Evolutionary conservation across 2,113 vertebrate genomes (phyloP).

Genomic region (Telmatochromis sp.): DNA sequence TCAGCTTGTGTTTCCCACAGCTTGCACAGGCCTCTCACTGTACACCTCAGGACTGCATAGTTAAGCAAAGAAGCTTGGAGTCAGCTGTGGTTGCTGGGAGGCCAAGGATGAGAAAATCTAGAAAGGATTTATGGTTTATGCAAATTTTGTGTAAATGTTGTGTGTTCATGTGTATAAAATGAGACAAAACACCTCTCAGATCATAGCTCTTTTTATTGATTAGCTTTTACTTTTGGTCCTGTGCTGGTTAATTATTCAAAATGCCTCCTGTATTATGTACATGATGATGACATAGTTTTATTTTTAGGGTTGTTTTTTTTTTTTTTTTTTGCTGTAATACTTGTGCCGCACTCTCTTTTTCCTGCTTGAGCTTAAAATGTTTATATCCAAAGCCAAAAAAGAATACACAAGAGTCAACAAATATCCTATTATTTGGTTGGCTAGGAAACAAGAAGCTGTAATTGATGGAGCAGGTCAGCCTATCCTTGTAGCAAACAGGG

Average conservation of each 20-base stretch:
- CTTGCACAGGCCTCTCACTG: slow-evolving; percentile 25
- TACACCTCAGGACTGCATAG: slow-evolving; percentile 34
- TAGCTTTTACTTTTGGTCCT: not conserved
- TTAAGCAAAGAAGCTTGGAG: slow-evolving; percentile 27
- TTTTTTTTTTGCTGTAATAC: not conserved
- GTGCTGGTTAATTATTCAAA: not conserved
- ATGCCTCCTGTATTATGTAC: not conserved
- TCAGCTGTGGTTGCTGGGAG: not conserved
- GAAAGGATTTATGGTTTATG: not conserved
- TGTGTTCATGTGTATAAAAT: not conserved
- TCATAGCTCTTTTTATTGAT: slow-evolving; percentile 7
- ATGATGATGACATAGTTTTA: not conserved
- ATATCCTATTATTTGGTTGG: slow-evolving; percentile 1
- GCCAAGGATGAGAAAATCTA: not conserved
- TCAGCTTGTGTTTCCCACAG: slow-evolving; percentile 55
- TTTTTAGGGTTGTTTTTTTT: not conserved
- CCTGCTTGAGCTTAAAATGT: not conserved
- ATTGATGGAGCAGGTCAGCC: slow-evolving; percentile 42
- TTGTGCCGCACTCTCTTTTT: not conserved
- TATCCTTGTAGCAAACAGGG: slow-evolving; percentile 38
- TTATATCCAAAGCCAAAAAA: not conserved
- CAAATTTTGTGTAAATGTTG: not conserved
- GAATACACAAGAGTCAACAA: not conserved
- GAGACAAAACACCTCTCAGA: not conserved
- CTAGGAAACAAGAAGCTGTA: slow-evolving; percentile 17